Conservation (phyloP, 2,113 vertebrate genomes). For the Serilophus lunatus region DNA sequence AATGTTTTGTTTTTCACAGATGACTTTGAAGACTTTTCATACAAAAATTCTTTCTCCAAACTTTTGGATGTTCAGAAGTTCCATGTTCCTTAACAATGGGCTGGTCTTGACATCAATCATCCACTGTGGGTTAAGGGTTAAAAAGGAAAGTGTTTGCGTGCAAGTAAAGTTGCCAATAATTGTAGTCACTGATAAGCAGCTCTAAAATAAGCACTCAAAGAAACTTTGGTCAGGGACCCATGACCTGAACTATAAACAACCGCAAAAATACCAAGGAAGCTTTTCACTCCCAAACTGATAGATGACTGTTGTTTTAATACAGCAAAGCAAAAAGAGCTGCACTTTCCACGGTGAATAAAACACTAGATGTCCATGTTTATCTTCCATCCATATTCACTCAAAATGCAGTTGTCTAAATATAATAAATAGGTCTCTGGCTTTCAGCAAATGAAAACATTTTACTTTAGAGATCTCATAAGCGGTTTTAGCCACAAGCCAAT, state of each 20-base stretch:
- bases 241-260: slow-evolving; percentile 18
- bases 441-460: slow-evolving; percentile 20
- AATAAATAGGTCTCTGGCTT: slow-evolving; percentile 1
- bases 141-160: slow-evolving; percentile 17
- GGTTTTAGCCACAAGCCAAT: background rate
- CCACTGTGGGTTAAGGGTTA: slow-evolving; percentile 30
- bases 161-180: slow-evolving; percentile 53
- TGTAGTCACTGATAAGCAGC: slow-evolving; percentile 33
- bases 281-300: background rate
- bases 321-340: background rate
- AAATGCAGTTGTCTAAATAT: background rate
- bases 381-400: slow-evolving; percentile 5
- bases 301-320: background rate
- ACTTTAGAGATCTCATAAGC: background rate
- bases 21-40: slow-evolving; percentile 16
- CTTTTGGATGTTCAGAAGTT: background rate
- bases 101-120: background rate
- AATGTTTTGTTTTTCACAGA: background rate
- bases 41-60: background rate
- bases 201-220: slow-evolving; percentile 53
- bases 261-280: background rate
- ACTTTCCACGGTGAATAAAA: background rate
- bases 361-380: background rate
- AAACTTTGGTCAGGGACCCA: slow-evolving; percentile 9
- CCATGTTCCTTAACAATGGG: background rate